Evolutionary conservation across 2,113 vertebrate genomes (phyloP).

Genomic region (Ivindomyrus marchei): DNA sequence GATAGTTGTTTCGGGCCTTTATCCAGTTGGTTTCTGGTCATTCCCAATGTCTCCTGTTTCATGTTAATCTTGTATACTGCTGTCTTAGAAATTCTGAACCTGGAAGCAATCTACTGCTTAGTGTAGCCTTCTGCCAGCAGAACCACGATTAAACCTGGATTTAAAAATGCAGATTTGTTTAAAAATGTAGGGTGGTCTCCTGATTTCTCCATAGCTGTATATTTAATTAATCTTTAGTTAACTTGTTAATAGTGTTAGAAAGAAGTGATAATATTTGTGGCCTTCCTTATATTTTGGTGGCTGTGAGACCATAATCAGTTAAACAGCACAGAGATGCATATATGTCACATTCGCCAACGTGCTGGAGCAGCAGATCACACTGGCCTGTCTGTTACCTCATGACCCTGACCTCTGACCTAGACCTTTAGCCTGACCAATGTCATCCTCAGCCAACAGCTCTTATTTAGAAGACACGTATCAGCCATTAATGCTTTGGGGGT

Average conservation of each 20-base stretch:
- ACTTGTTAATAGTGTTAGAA: not conserved
- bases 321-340: not conserved
- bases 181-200: not conserved
- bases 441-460: constrained; percentile 10
- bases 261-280: not conserved
- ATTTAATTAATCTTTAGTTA: not conserved
- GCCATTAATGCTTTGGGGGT: constrained; percentile 13
- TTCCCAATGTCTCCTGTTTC: not conserved
- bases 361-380: not conserved
- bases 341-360: not conserved
- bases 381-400: not conserved
- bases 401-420: not conserved
- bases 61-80: not conserved
- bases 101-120: not conserved
- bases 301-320: not conserved
- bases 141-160: not conserved
- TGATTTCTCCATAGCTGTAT: not conserved
- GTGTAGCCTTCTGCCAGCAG: not conserved
- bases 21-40: not conserved
- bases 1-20: not conserved
- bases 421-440: not conserved
- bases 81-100: not conserved
- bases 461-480: constrained; percentile 18
- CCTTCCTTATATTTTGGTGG: not conserved
- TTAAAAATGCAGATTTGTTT: not conserved